These are phyloP conservation scores for Agrochola lota DNA, from an alignment of 2,888 invertebrate species.

Conservation along the genomic window DNA sequence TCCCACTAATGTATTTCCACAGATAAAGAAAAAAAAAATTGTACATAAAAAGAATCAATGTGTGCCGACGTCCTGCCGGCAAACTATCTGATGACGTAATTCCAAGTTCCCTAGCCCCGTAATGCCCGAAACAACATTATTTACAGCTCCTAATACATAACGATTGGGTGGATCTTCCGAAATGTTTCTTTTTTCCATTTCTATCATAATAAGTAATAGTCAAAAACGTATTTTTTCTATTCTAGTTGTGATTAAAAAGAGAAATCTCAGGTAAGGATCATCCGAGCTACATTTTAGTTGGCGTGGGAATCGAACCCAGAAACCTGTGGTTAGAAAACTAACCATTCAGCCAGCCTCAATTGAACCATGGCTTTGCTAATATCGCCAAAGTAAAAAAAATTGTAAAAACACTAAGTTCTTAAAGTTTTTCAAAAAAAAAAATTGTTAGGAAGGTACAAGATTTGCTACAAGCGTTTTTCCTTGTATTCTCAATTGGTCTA, in stretches of 20 bases:
- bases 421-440: background rate
- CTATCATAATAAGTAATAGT: too few relatives aligned
- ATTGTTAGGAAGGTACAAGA: background rate
- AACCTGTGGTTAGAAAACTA: background rate
- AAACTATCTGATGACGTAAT: conserved; percentile 44
- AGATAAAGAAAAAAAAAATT: conserved; percentile 32
- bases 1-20: conserved; percentile 27
- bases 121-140: conserved; percentile 28
- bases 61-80: conserved; percentile 19
- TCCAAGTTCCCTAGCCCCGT: conserved; percentile 3
- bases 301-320: background rate
- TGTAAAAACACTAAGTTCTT: background rate
- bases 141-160: conserved; percentile 14
- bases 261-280: background rate
- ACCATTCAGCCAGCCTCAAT: background rate
- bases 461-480: background rate
- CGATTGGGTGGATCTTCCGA: background rate
- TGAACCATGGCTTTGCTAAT: background rate
- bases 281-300: background rate
- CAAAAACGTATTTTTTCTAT: background rate
- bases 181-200: background rate
- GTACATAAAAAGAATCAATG: conserved; percentile 15
- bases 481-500: too few relatives aligned
- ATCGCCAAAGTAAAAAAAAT: background rate
- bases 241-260: background rate